A percentile compares a stretch with the other conserved stretches of the same genome.
These are phyloP conservation scores for Nothocercus nigrocapillus DNA, from an alignment of 2,113 vertebrate species.

Conservation along the genomic window DNA sequence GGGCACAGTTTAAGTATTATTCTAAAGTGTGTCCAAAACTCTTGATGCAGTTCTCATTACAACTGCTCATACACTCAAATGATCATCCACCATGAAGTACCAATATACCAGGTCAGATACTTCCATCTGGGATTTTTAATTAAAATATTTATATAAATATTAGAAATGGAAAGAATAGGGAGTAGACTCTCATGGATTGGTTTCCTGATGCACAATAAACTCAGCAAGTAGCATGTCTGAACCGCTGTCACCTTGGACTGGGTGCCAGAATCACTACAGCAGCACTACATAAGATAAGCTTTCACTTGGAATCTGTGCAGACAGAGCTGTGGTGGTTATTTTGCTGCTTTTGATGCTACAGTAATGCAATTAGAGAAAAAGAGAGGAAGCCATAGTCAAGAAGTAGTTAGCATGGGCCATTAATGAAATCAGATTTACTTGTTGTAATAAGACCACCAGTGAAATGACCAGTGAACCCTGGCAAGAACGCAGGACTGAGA, in stretches of 20 bases:
- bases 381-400: not conserved
- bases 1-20: not conserved
- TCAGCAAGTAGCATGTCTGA: not conserved
- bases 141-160: too few species aligned
- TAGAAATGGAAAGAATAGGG: not conserved
- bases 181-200: not conserved
- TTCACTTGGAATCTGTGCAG: not conserved
- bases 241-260: not conserved
- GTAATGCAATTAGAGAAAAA: rapidly evolving
- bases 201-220: not conserved
- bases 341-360: not conserved
- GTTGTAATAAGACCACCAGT: not conserved
- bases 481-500: not conserved
- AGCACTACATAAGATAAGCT: not conserved
- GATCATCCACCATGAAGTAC: not conserved
- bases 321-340: not conserved
- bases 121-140: not conserved
- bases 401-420: not conserved
- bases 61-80: not conserved
- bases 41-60: not conserved
- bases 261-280: not conserved
- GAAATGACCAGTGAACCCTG: too few species aligned
- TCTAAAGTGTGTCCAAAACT: not conserved
- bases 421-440: not conserved
- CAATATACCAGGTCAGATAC: not conserved